Base-by-base conservation (phyloP, 2,888 invertebrate genomes). In the Plebejus anna region DNA sequence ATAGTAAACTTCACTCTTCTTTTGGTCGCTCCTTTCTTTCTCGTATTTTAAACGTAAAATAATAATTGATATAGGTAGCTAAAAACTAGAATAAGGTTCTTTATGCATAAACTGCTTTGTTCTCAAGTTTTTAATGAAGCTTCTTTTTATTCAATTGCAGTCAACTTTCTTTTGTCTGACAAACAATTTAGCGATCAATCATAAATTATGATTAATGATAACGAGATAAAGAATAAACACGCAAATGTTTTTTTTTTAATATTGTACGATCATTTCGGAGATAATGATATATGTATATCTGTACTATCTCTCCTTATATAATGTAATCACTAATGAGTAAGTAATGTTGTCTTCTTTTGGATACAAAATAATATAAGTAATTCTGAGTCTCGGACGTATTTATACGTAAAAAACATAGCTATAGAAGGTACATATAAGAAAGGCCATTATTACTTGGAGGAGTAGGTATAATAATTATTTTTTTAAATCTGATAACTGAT, bases 401-500 rank as follows among this genome's bases (percentile, higher is more conserved):
- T 22, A 22, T 22, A 47, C 9, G 2, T 47, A 47, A 11, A 9
- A 11, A 47, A 2, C 47, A 47, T 47, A 47, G 47, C 47, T 47
- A 3, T 2, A 47, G 47, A 47, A 42, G 9, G 9, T 7, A 9
- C 9, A 9, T 47, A 2, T 47, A 47, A 47, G 9, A 47, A 42
- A 9, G 2, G 47, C 9, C 9, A 47, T 47, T 42, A 42, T 7
- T 38, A 9, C 7, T 42, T 42, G 47, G 47, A 47, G 16, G 13
- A 16, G 13, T 4, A 51, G n/a, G n/a, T n/a, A 47, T 51, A 51
- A 51, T 51, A 51, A 13, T 47, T 7, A 9, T 16, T 22, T 55
- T 59, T n/a, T 59, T 7, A 59, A 59, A 59, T 59, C n/a, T 59
- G 59, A 59, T 59, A n/a, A n/a, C n/a, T 59, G 59, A 59, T 59